Evolutionary conservation across 2,797 vertebrate species (phyloP).

Genomic region (Rhinella marina): DNA sequence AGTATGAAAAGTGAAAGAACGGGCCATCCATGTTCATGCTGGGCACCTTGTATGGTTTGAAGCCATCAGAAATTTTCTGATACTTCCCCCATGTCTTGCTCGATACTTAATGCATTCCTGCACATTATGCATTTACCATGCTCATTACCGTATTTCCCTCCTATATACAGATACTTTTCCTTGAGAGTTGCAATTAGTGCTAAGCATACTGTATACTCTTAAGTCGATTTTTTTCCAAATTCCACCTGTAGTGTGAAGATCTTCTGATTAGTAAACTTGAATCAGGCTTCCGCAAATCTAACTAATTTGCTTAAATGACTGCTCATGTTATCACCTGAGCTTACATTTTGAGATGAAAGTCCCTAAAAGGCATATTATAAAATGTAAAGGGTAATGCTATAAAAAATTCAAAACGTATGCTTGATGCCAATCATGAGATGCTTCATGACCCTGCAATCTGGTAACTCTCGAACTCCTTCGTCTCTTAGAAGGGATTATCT

Average conservation of each 20-base stretch:
- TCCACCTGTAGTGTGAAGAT: slow-evolving; percentile 31
- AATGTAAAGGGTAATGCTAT: background rate
- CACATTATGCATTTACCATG: background rate
- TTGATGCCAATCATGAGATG: background rate
- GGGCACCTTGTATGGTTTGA: background rate
- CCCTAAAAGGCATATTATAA: background rate
- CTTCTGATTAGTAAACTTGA: slow-evolving; percentile 24
- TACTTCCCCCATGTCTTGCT: background rate
- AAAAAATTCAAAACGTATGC: background rate
- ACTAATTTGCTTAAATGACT: slow-evolving; percentile 29
- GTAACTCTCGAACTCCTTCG: too few relatives aligned
- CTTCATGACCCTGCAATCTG: background rate
- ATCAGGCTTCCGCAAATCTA: slow-evolving; percentile 13
- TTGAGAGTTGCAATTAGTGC: slow-evolving; percentile 11
- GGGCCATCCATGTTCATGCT: background rate
- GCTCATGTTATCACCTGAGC: background rate
- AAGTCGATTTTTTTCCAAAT: slow-evolving; percentile 21
- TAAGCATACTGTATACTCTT: slow-evolving; percentile 11
- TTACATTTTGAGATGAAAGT: background rate
- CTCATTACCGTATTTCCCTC: slow-evolving; percentile 1
- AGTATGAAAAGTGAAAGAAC: background rate
- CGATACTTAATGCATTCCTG: background rate
- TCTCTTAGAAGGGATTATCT: background rate
- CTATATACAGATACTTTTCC: slow-evolving; percentile 2
- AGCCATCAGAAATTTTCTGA: background rate